phyloP scores from a whole-genome alignment of 2,113 vertebrate genomes.

The Abramis brama region DNA sequence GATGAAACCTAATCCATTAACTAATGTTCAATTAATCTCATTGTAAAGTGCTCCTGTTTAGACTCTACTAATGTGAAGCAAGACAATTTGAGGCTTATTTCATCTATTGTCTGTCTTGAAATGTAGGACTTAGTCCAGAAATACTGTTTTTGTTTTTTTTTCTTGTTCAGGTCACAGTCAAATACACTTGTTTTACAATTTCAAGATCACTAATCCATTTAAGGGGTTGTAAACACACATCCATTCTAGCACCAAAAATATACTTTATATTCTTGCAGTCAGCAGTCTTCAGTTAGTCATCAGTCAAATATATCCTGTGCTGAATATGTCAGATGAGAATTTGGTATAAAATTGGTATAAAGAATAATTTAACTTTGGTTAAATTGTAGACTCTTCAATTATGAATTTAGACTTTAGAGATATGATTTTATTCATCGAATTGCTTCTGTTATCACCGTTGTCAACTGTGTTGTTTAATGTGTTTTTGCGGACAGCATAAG shows the following conservation, averaged over 20 bases:
- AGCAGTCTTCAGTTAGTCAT: neutral
- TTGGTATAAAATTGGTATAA: neutral
- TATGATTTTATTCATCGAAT: conserved; percentile 71
- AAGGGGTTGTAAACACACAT: neutral
- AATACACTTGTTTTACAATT: neutral
- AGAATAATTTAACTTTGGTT: conserved; percentile 47
- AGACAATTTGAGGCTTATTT: neutral
- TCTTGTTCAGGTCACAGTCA: neutral
- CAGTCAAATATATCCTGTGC: neutral
- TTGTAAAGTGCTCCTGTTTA: neutral
- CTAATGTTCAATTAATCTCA: too few relatives aligned
- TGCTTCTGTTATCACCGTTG: conserved; percentile 70
- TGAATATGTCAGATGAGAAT: neutral
- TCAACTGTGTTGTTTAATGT: conserved; percentile 66
- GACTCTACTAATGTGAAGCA: neutral
- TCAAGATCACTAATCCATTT: neutral
- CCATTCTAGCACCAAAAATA: neutral
- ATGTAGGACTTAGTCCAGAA: neutral
- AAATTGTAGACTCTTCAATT: conserved; percentile 80
- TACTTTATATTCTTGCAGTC: neutral
- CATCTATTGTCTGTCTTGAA: neutral
- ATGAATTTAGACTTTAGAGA: conserved; percentile 78
- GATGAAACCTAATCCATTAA: neutral
- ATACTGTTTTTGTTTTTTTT: neutral
- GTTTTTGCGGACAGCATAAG: conserved; percentile 63